Conservation (phyloP, 2,888 invertebrate genomes). For the Heliconius hortense region DNA sequence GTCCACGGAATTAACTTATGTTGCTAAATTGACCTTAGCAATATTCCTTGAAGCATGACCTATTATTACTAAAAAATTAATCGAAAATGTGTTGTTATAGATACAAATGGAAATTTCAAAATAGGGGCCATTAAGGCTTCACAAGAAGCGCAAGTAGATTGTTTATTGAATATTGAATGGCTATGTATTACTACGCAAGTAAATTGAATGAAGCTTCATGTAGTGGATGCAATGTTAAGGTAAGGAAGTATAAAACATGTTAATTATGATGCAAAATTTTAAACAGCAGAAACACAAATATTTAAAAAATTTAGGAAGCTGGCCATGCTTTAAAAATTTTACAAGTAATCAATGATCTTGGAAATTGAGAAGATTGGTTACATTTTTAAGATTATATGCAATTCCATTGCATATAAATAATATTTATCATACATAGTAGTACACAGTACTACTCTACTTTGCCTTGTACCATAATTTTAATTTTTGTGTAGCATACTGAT, state of each 20-base stretch:
- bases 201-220: constrained; percentile 85
- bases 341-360: no score
- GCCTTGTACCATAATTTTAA: no score
- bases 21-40: no score
- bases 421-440: no score
- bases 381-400: no score
- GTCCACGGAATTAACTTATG: no score
- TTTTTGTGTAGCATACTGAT: background rate
- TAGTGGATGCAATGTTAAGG: constrained; percentile 78
- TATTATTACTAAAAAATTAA: background rate
- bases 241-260: constrained; percentile 24
- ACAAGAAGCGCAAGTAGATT: constrained; percentile 35
- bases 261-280: background rate
- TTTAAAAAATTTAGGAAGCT: no score
- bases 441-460: no score
- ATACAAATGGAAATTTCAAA: constrained; percentile 39
- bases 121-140: constrained; percentile 36
- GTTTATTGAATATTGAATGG: constrained; percentile 74
- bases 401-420: no score
- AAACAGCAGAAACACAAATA: background rate
- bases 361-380: no score
- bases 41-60: no score
- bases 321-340: no score
- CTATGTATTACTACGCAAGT: constrained; percentile 88
- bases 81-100: constrained; percentile 14